Evolutionary conservation across 1,140 invertebrate genomes (phyloP).

Genomic region (Armadillidium nasatum): DNA sequence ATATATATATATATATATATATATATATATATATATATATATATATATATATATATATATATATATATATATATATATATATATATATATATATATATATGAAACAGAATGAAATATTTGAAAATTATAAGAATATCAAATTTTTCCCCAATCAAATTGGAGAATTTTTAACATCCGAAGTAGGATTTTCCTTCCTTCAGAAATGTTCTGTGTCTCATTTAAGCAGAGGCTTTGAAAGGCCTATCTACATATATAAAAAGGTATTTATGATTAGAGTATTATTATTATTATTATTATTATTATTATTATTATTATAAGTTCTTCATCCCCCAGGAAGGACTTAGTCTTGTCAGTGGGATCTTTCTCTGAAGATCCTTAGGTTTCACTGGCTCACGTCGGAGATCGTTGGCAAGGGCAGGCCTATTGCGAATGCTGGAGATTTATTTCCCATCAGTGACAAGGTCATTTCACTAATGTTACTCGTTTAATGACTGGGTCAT

Average conservation of each 20-base stretch:
- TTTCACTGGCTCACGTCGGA: no score
- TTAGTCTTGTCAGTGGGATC: no score
- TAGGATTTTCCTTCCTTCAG: constrained; percentile 85
- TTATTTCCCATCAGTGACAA: no score
- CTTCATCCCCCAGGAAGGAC: no score
- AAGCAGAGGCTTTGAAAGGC: constrained; percentile 81
- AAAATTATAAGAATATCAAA: constrained; percentile 78
- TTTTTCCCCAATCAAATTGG: constrained; percentile 84
- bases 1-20: constrained; percentile 28
- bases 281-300: no score
- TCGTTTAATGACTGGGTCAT: no score
- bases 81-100: constrained; percentile 7
- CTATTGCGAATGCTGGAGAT: no score
- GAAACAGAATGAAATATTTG: constrained; percentile 71
- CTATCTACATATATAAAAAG: constrained; percentile 54
- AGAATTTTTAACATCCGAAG: constrained; percentile 84
- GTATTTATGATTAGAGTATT: not conserved
- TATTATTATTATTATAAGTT: no score
- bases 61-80: not conserved
- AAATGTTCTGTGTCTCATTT: constrained; percentile 75
- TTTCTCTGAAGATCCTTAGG: no score
- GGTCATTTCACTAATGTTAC: no score
- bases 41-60: not conserved
- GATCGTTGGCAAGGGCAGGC: no score
- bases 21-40: constrained; percentile 28